A percentile compares a stretch with the other conserved stretches of the same genome.
These are phyloP conservation scores for Opisthocomus hoazin DNA, from an alignment of 2,113 vertebrate species.

Conservation along the genomic window DNA sequence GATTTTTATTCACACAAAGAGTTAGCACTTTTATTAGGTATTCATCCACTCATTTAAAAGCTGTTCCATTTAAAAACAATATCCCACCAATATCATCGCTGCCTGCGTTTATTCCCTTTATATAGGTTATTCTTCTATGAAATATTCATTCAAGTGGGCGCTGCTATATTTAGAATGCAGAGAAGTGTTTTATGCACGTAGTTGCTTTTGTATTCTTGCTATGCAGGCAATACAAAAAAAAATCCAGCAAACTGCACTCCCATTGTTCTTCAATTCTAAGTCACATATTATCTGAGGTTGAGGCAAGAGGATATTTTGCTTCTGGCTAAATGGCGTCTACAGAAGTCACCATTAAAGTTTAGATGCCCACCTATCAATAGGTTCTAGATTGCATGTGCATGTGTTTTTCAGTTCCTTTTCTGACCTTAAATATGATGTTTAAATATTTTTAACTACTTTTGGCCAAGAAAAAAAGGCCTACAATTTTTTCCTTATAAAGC, in stretches of 20 bases:
- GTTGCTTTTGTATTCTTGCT: conserved; percentile 43
- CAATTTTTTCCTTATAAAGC: background rate
- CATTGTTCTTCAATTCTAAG: background rate
- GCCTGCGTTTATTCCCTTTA: background rate
- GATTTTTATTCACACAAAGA: background rate
- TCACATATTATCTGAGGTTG: background rate
- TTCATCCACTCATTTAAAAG: conserved; percentile 42
- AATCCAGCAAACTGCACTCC: background rate
- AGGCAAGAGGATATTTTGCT: background rate
- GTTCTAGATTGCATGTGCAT: background rate
- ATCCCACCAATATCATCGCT: background rate
- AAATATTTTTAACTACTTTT: background rate
- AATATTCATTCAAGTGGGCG: conserved; percentile 50
- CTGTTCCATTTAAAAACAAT: conserved; percentile 15
- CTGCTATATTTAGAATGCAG: conserved; percentile 59
- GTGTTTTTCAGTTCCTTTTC: background rate
- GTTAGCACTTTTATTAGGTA: background rate
- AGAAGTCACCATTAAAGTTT: background rate
- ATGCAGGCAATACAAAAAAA: background rate
- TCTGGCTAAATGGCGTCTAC: background rate
- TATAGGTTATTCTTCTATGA: conserved; percentile 55
- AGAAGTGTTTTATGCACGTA: conserved; percentile 18
- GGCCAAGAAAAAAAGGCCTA: background rate
- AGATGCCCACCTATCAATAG: background rate
- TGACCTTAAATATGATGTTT: background rate